These are phyloP conservation scores for Zosterops hypoxanthus DNA, from an alignment of 2,113 vertebrate species.

Conservation along the genomic window DNA sequence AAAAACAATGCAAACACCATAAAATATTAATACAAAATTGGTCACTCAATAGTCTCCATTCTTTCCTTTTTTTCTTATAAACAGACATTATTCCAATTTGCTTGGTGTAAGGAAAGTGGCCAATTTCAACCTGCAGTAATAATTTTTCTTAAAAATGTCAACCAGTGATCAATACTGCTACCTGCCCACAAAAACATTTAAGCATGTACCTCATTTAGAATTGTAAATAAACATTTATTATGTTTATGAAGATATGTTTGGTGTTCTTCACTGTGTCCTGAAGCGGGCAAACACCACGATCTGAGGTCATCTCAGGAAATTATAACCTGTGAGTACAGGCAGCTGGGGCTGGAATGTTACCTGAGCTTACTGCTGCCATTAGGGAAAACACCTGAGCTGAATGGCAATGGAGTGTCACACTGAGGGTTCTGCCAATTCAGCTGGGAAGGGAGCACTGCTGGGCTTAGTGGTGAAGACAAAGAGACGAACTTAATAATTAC, in stretches of 20 bases:
- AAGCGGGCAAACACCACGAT: background rate
- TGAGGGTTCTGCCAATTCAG: background rate
- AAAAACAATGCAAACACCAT: background rate
- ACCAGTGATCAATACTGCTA: background rate
- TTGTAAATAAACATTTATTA: background rate
- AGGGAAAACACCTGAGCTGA: background rate
- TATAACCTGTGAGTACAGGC: background rate
- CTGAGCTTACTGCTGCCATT: background rate
- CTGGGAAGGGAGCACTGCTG: background rate
- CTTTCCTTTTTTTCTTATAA: background rate
- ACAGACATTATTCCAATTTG: background rate
- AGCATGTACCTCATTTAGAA: background rate
- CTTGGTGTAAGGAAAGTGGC: background rate
- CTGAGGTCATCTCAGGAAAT: constrained; percentile 6
- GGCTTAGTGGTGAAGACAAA: background rate
- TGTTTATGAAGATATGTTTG: background rate
- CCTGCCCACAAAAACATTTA: background rate
- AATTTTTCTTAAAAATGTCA: constrained; percentile 26
- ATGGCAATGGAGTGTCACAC: background rate
- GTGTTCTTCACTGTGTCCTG: background rate
- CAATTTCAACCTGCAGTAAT: background rate
- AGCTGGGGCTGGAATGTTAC: background rate
- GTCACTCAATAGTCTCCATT: background rate
- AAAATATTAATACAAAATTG: background rate
- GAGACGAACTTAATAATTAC: background rate